Conservation (phyloP, 1,140 invertebrate genomes). For the Eueides isabella region DNA sequence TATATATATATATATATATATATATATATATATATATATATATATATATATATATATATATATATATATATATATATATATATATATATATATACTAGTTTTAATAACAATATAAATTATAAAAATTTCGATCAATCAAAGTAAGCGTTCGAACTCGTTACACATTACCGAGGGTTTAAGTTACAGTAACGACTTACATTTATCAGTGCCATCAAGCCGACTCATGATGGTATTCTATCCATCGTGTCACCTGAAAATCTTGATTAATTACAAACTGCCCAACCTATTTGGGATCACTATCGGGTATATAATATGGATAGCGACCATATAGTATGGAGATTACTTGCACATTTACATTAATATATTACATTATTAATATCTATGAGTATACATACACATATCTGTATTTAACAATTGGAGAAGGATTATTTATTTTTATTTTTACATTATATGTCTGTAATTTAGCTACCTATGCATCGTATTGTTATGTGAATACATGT, state of each 20-base stretch:
- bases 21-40: too few species aligned
- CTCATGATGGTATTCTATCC: conserved; percentile 48
- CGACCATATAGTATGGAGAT: background rate
- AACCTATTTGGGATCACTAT: conserved; percentile 40
- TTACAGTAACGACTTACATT: conserved; percentile 41
- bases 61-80: too few species aligned
- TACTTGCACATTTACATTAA: background rate
- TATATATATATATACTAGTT: too few species aligned
- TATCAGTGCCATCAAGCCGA: conserved; percentile 42
- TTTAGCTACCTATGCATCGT: too few species aligned
- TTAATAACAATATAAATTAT: too few species aligned
- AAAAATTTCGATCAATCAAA: background rate
- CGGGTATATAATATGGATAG: conserved; percentile 1
- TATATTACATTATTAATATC: background rate
- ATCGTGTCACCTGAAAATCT: conserved; percentile 53
- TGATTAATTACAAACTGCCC: conserved; percentile 50
- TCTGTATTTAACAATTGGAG: too few species aligned
- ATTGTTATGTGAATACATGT: too few species aligned
- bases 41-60: too few species aligned
- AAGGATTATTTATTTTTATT: too few species aligned
- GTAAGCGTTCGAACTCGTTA: background rate
- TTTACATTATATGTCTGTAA: too few species aligned
- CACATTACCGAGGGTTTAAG: conserved; percentile 19
- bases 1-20: too few species aligned
- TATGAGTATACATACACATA: background rate